Evolutionary conservation across 2,888 invertebrate genomes (phyloP).

Genomic region (Chesias legatella): DNA sequence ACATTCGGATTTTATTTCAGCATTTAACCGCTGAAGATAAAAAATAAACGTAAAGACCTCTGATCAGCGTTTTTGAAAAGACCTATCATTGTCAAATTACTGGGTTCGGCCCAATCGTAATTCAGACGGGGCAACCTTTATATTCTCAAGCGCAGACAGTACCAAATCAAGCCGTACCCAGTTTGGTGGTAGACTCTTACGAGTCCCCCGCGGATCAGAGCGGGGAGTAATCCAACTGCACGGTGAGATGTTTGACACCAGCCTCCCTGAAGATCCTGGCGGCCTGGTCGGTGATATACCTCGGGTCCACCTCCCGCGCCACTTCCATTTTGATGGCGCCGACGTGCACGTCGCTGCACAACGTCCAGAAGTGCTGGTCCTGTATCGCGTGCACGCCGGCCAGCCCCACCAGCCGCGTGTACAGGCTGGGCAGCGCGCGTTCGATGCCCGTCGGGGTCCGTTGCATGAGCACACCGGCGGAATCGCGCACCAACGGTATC

Average conservation of each 20-base stretch:
- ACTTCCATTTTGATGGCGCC: conserved; percentile 97
- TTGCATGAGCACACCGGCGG: conserved; percentile 95
- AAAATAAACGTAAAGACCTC: no score
- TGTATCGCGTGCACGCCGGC: conserved; percentile 97
- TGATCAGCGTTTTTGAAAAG: no score
- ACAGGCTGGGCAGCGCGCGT: conserved; percentile 90
- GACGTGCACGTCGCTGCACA: conserved; percentile 95
- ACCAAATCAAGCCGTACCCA: conserved; percentile 17
- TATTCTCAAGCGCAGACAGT: conserved; percentile 11
- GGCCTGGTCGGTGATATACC: conserved; percentile 95
- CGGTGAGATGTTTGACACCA: conserved; percentile 94
- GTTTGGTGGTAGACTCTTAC: conserved; percentile 12
- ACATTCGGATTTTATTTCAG: no score
- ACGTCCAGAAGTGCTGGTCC: conserved; percentile 99
- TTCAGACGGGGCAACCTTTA: no score
- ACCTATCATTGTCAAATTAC: no score
- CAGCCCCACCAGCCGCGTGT: conserved; percentile 92
- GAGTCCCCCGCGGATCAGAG: conserved; percentile 50
- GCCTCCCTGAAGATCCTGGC: conserved; percentile 96
- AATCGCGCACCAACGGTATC: conserved; percentile 90
- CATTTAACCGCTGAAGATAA: no score
- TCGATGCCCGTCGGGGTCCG: conserved; percentile 92
- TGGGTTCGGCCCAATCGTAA: no score
- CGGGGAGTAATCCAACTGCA: conserved; percentile 95
- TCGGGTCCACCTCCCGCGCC: conserved; percentile 94